phyloP scores from a whole-genome alignment of 2,797 vertebrate genomes.

The Etheostoma nigrum region DNA sequence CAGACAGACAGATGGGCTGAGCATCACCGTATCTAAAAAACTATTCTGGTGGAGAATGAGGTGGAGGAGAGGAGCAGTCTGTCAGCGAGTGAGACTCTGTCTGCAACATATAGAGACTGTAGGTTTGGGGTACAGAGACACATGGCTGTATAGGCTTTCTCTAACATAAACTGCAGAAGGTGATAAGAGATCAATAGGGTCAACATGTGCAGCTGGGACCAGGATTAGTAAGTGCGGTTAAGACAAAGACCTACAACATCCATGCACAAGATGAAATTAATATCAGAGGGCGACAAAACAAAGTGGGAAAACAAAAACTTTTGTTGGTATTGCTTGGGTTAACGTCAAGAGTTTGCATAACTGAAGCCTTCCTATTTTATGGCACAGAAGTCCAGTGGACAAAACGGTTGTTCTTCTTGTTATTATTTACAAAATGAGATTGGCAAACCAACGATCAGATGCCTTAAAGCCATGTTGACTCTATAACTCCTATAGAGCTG shows the following conservation, averaged over 20 bases:
- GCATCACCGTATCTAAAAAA: constrained; percentile 30
- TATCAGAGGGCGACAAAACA: constrained; percentile 46
- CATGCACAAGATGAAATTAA: constrained; percentile 50
- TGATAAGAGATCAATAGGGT: neutral
- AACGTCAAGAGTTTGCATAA: constrained; percentile 83
- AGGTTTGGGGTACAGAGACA: constrained; percentile 21
- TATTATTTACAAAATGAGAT: constrained; percentile 97
- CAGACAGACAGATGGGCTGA: constrained; percentile 59
- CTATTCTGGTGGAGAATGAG: constrained; percentile 6
- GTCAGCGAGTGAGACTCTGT: constrained; percentile 9
- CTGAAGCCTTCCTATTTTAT: constrained; percentile 95
- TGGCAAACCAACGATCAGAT: constrained; percentile 92
- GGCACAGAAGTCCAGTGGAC: constrained; percentile 92
- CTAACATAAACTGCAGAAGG: constrained; percentile 15
- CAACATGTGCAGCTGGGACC: constrained; percentile 24
- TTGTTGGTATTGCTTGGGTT: constrained; percentile 87
- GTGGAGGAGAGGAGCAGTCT: constrained; percentile 9
- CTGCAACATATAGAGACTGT: constrained; percentile 21
- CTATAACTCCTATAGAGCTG: constrained; percentile 91
- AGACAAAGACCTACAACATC: constrained; percentile 48
- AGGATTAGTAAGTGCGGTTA: constrained; percentile 41
- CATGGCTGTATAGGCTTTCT: neutral
- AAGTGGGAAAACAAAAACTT: constrained; percentile 49
- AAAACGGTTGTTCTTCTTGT: constrained; percentile 90
- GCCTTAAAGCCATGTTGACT: constrained; percentile 97